Evolutionary conservation across 2,113 vertebrate genomes (phyloP), one percentile per base, ranked within the genome.

Genomic region (Vulpes vulpes): DNA sequence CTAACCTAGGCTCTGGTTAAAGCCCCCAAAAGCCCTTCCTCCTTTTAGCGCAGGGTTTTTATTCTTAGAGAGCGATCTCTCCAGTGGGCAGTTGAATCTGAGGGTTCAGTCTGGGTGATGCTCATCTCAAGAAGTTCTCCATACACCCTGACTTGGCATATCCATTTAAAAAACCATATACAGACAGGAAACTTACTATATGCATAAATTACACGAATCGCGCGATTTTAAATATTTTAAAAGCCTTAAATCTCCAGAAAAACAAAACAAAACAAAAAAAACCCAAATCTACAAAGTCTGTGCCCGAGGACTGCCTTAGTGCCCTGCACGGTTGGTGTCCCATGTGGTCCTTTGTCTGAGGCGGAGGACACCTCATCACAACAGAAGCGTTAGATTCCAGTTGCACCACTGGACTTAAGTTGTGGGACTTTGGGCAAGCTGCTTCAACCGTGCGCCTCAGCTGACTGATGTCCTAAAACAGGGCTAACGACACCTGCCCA

Each of bases 261-360:
- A 94, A 86, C 43, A 43, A 43, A 43, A 43, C 43, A 43, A 43
- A 94, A 20, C 51, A 57, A 89, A 89, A 94, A 86, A 94, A 17
- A n/a, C 23, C n/a, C 57, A 53, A 7, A 16, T 82, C 17, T 78
- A 11, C 76, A 60, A 49, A 76, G 25, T 81, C 43, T 91, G 14
- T 25, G 23, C 43, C 57, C 43, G 55, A 53, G 57, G 16, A 15
- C 17, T 15, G 73, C 60, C 35, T 67, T 51, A 49, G 67, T 6
- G 64, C 11, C 53, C 71, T 30, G 35, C 89, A 23, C n/a, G 59
- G 62, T 0, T 55, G 71, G 23, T 6, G 76, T 51, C 94, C 90
- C 64, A 89, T 65, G 90, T 76, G 86, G 38, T n/a, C 94, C 76
- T 97, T 97, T 96, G 96, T 97, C 51, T 95, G 32, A 65, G n/a